These are phyloP conservation scores for Actinia equina DNA, from an alignment of 64 coral and sea anemone species.

Conservation along the genomic window DNA sequence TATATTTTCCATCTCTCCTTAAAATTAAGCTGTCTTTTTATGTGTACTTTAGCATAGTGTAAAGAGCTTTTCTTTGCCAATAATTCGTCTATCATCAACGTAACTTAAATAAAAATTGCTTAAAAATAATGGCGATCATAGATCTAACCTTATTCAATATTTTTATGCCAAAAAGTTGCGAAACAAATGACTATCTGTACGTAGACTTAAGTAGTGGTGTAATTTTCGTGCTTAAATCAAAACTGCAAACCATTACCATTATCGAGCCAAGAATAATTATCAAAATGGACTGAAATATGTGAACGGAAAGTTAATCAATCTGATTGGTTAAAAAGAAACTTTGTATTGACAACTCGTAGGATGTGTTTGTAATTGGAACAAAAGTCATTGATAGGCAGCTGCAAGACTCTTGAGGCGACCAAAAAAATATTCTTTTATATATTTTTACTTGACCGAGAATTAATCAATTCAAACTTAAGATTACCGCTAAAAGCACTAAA, in stretches of 20 bases:
- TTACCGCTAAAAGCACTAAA: neutral
- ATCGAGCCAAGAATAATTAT: neutral
- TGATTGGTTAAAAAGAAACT: neutral
- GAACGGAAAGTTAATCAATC: neutral
- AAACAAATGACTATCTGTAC: neutral
- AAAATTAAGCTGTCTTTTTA: no score
- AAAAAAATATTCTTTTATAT: neutral
- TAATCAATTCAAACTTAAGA: neutral
- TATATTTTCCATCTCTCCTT: no score
- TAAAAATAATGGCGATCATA: no score
- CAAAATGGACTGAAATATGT: neutral
- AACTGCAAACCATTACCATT: neutral
- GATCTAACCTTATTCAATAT: neutral
- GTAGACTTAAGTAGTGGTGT: neutral
- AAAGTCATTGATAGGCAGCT: neutral
- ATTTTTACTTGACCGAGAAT: neutral
- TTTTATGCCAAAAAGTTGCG: neutral
- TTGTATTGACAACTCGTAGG: neutral
- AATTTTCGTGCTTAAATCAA: neutral
- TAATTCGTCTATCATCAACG: no score
- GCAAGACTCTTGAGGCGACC: neutral
- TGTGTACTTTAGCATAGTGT: no score
- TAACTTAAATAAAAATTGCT: no score
- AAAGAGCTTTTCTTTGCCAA: no score
- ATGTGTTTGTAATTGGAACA: neutral